Evolutionary conservation across 30 jellyfish, hydroid and myxozoan species (phyloP).

Genomic region (Pelagia noctiluca): DNA sequence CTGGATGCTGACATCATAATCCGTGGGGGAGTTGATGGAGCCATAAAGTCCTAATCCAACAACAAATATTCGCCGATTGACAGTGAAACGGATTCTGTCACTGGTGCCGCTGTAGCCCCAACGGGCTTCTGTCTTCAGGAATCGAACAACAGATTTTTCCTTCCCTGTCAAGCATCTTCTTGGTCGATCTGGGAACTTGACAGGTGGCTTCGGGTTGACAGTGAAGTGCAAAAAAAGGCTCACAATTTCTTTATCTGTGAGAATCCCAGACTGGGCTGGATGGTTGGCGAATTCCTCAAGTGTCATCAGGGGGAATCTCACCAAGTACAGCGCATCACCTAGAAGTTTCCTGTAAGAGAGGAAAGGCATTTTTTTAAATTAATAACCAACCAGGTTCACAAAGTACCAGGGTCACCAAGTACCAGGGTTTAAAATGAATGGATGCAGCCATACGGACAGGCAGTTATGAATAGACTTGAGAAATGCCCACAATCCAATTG

Average conservation of each 20-base stretch:
- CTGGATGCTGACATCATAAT: slow-evolving; percentile 94
- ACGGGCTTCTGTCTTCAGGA: slow-evolving; percentile 95
- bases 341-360: slow-evolving; percentile 72
- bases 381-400: no score
- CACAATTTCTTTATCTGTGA: slow-evolving; percentile 93
- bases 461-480: no score
- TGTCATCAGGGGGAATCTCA: slow-evolving; percentile 98
- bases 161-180: slow-evolving; percentile 97
- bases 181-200: slow-evolving; percentile 99
- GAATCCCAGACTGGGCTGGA: slow-evolving; percentile 98
- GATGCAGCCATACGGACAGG: no score
- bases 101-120: slow-evolving; percentile 99
- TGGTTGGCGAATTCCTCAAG: slow-evolving; percentile 96
- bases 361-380: not conserved
- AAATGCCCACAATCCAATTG: no score
- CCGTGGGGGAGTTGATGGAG: slow-evolving; percentile 95
- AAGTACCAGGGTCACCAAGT: no score
- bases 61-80: slow-evolving; percentile 87
- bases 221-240: slow-evolving; percentile 91
- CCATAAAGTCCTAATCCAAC: slow-evolving; percentile 99
- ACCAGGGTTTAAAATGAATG: no score
- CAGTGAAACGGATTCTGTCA: slow-evolving; percentile 90
- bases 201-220: slow-evolving; percentile 97
- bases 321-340: slow-evolving; percentile 84
- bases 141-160: slow-evolving; percentile 93